Evolutionary conservation across 2,113 vertebrate genomes (phyloP).

Genomic region (Pardalotus punctatus): DNA sequence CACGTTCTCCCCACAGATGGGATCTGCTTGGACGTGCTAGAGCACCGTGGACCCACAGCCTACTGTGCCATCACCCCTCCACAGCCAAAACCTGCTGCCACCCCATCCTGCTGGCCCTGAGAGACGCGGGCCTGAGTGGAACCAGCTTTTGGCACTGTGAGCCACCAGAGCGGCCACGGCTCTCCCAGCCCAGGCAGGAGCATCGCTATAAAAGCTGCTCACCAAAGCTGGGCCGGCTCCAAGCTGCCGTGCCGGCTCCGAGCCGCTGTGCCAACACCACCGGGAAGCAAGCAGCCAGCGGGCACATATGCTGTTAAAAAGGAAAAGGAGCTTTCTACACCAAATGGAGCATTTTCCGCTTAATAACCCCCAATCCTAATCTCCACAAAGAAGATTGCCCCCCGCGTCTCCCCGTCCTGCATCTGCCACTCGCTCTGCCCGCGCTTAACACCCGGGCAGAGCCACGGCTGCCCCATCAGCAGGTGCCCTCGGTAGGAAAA

Average conservation of each 20-base stretch:
- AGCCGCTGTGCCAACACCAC: background rate
- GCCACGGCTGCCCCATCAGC: background rate
- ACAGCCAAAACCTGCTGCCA: fast-evolving
- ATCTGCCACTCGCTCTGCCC: background rate
- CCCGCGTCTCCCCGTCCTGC: background rate
- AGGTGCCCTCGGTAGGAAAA: background rate
- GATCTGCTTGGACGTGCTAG: fast-evolving
- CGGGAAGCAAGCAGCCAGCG: background rate
- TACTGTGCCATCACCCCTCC: background rate
- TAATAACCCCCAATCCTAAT: slow-evolving; percentile 51
- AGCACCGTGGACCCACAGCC: background rate
- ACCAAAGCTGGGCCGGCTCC: background rate
- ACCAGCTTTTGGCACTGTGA: background rate
- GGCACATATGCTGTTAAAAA: background rate
- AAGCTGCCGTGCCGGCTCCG: background rate
- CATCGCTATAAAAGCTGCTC: background rate
- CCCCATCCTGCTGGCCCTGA: fast-evolving
- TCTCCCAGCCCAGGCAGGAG: background rate
- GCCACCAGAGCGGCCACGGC: background rate
- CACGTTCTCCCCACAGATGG: background rate
- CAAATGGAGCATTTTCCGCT: slow-evolving; percentile 40
- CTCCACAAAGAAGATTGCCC: background rate
- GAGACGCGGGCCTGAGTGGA: fast-evolving
- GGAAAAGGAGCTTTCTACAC: slow-evolving; percentile 13
- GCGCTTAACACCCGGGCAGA: background rate